These are phyloP conservation scores for Radopholus similis DNA, from an alignment of 1,140 invertebrate genomes.

Conservation along the genomic window DNA sequence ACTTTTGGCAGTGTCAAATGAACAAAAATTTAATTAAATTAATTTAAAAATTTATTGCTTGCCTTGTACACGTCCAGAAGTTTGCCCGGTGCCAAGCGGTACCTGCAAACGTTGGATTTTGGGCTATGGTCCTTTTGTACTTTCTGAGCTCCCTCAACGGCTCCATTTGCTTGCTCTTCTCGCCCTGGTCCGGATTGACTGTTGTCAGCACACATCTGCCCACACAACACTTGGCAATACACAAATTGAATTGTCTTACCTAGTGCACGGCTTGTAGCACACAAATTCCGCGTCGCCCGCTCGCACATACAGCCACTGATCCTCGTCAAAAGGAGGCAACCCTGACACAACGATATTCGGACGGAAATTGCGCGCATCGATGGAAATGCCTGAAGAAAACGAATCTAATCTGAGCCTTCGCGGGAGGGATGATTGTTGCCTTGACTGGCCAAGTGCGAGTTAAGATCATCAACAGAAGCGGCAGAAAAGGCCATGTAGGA, in stretches of 20 bases:
- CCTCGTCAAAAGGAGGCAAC: slow-evolving; percentile 67
- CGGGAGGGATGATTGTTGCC: too few species aligned
- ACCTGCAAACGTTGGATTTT: slow-evolving; percentile 17
- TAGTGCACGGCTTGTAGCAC: slow-evolving; percentile 46
- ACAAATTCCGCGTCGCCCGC: slow-evolving; percentile 46
- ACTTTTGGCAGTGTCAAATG: too few species aligned
- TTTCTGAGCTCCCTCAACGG: slow-evolving; percentile 34
- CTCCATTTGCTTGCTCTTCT: slow-evolving; percentile 32
- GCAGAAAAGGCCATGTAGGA: slow-evolving; percentile 68
- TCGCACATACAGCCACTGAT: slow-evolving; percentile 41
- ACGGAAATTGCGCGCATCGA: slow-evolving; percentile 67
- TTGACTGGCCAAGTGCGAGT: slow-evolving; percentile 61
- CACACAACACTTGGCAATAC: background rate
- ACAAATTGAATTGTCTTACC: slow-evolving; percentile 14
- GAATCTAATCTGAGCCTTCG: too few species aligned
- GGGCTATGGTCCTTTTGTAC: too few species aligned
- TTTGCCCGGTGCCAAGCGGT: slow-evolving; percentile 43
- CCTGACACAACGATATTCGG: slow-evolving; percentile 71
- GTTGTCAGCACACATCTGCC: slow-evolving; percentile 39
- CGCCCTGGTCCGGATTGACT: slow-evolving; percentile 37
- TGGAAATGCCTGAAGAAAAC: too few species aligned
- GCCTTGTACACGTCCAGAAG: slow-evolving; percentile 26
- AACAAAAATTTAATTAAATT: background rate
- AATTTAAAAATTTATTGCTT: background rate
- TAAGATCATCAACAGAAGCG: slow-evolving; percentile 68